Evolutionary conservation across 2,888 invertebrate species (phyloP).

Genomic region (Elaeidobius kamerunicus): DNA sequence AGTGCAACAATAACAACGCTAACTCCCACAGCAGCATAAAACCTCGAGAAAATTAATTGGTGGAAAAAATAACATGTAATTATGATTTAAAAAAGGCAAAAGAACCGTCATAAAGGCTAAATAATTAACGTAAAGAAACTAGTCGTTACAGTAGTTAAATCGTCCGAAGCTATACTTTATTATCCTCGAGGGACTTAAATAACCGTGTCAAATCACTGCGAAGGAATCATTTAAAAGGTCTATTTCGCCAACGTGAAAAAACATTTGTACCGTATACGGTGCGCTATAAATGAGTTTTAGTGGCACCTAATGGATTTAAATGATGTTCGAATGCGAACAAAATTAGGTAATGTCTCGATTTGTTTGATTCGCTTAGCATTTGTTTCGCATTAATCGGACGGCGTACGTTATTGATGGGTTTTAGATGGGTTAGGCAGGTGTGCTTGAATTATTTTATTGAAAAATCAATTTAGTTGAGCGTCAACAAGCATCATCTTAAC

Average conservation of each 20-base stretch:
- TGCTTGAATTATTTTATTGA: too few species aligned
- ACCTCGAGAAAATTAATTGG: slow-evolving; percentile 2
- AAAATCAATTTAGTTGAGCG: too few species aligned
- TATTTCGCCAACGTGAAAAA: slow-evolving; percentile 10
- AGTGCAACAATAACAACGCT: too few species aligned
- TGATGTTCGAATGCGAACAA: slow-evolving; percentile 3
- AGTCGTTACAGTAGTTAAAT: slow-evolving; percentile 21
- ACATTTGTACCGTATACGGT: slow-evolving; percentile 11
- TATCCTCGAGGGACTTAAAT: slow-evolving; percentile 17
- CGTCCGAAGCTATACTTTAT: slow-evolving; percentile 18
- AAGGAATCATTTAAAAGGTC: slow-evolving; percentile 17
- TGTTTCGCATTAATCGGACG: too few species aligned
- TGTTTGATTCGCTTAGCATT: slow-evolving; percentile 1
- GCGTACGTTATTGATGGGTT: too few species aligned
- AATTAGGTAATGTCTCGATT: slow-evolving; percentile 15
- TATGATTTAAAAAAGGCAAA: slow-evolving; percentile 14
- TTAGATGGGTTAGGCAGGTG: too few species aligned
- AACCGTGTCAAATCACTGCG: slow-evolving; percentile 27
- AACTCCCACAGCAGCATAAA: too few species aligned
- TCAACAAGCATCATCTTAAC: too few species aligned
- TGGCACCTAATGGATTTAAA: slow-evolving; percentile 12
- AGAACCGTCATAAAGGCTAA: slow-evolving; percentile 21
- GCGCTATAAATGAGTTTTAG: slow-evolving; percentile 3
- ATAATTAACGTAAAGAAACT: slow-evolving; percentile 24
- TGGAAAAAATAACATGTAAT: slow-evolving; percentile 6